Percentiles rank a stretch among this genome's conserved stretches.
phyloP scores from a whole-genome alignment of 2,797 vertebrate species.

The Oreochromis mossambicus region DNA sequence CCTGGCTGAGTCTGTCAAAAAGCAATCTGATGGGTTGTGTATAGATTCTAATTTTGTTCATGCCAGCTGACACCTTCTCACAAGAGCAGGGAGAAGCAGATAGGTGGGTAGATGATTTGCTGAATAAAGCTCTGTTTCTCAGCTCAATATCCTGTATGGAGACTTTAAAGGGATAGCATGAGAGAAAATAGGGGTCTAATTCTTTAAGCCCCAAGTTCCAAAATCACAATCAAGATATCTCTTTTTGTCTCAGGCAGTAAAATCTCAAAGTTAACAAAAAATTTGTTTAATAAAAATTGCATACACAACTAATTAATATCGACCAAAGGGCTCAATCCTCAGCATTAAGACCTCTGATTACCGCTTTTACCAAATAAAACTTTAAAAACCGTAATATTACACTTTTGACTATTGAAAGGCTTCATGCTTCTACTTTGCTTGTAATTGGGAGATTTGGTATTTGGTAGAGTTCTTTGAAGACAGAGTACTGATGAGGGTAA shows the following conservation, averaged over 20 bases:
- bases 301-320: not conserved
- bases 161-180: not conserved
- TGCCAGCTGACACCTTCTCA: conserved; percentile 32
- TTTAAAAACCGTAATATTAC: not conserved
- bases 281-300: not conserved
- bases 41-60: conserved; percentile 16
- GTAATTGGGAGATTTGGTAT: not conserved
- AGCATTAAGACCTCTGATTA: not conserved
- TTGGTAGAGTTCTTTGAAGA: not conserved
- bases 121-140: not conserved
- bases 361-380: not conserved
- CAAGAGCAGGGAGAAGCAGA: not conserved
- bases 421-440: not conserved
- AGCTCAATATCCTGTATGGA: not conserved
- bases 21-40: conserved; percentile 3
- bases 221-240: not conserved
- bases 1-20: conserved; percentile 13
- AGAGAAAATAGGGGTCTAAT: not conserved
- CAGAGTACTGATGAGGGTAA: not conserved
- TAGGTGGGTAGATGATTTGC: not conserved
- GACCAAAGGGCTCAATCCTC: not conserved
- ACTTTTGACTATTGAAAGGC: not conserved
- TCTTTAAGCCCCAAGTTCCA: not conserved
- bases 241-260: not conserved
- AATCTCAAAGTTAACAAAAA: not conserved